Percentiles rank a stretch among this genome's conserved stretches.
phyloP scores from a whole-genome alignment of 2,113 vertebrate genomes.

The Addax nasomaculatus region DNA sequence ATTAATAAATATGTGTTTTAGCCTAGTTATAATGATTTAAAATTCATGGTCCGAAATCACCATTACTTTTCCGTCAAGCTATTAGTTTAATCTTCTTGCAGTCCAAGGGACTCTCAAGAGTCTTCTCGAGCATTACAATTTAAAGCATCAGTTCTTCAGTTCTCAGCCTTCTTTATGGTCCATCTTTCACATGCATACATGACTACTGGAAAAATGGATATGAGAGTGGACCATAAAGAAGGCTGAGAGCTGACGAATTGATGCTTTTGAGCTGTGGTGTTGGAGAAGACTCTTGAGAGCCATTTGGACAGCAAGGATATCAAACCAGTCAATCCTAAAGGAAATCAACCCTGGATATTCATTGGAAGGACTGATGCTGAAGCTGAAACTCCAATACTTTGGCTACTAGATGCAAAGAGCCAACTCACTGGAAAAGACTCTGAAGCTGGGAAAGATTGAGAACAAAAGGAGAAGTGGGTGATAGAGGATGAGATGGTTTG shows the following conservation, averaged over 20 bases:
- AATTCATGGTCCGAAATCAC: not conserved
- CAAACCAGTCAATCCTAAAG: not conserved
- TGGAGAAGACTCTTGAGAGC: not conserved
- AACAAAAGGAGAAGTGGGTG: not conserved
- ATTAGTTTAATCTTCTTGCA: not conserved
- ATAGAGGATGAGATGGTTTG: not conserved
- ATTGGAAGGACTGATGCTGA: not conserved
- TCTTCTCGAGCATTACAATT: not conserved
- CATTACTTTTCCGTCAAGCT: not conserved
- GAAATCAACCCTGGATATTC: not conserved
- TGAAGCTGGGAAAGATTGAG: not conserved
- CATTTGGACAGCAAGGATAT: not conserved
- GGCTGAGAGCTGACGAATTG: not conserved
- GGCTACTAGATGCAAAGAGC: not conserved
- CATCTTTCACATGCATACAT: not conserved
- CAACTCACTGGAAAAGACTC: not conserved
- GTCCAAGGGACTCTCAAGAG: not conserved
- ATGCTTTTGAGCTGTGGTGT: not conserved
- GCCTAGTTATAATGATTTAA: not conserved
- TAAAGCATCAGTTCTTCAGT: not conserved
- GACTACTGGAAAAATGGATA: not conserved
- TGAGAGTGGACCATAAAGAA: not conserved
- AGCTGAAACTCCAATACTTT: not conserved
- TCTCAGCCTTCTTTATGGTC: not conserved
- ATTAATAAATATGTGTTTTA: not conserved